Base-by-base conservation (phyloP, 2,797 vertebrate species). In the Stomatorhinus walkeri region DNA sequence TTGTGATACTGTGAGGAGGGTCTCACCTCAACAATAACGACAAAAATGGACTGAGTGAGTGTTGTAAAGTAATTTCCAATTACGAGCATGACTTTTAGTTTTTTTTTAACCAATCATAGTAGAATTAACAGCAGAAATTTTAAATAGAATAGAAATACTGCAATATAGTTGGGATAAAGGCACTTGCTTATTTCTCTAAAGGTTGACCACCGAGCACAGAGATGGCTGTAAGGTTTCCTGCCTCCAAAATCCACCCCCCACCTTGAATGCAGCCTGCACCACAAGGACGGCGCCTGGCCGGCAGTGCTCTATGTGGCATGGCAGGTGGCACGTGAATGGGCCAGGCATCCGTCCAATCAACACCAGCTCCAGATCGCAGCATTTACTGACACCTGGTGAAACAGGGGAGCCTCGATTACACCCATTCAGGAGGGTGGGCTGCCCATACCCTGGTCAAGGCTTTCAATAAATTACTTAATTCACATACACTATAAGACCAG, bases 251-350 rank as follows among this genome's bases (percentile, higher is more conserved):
- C 1, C 5, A 51, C 0, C 6, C 14, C 90, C 88, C 91, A 98
- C 98, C 96, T 98, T 97, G 91, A 99, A 99, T 64, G 93, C 93
- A 2, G 96, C 97, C 90, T 98, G 95, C 0, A 99, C 89, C 0
- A 95, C 92, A 76, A 99, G 89, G 6, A 92, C 89, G 59, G 97
- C 91, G 0, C 97, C 96, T 24, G 95, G 92, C 0, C 90, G 36
- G 0, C 92, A 95, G 46, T 95, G 91, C 87, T 94, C 91, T 87
- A 98, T 90, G 32, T 94, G 92, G 90, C 98, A 99, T 24, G 87
- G 89, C 90, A 99, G 93, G 85, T 93, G 94, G 88, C 89, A 91
- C 87, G 90, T 94, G 10, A 95, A 59, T 6, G 59, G 90, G 40
- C 96, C 98, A 0, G 96, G 95, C 90, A 92, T 95, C 4, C 91